A percentile compares a stretch with the other conserved stretches of the same genome.
These are phyloP conservation scores for Hypomecis punctinalis DNA, from an alignment of 2,888 invertebrate species.

Conservation along the genomic window DNA sequence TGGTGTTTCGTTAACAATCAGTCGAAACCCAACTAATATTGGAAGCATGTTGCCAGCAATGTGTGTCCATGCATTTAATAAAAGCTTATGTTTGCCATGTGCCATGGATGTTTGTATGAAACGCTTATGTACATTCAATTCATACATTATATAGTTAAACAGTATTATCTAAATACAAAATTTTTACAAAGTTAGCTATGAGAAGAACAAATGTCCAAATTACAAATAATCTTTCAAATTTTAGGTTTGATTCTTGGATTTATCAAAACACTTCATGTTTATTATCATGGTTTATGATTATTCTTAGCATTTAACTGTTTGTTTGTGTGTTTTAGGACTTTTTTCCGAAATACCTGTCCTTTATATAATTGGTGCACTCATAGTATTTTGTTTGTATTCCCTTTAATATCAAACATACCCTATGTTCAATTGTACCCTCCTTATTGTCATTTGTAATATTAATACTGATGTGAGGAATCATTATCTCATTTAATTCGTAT, in stretches of 20 bases:
- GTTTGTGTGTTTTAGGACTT: not conserved
- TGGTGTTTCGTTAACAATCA: conserved; percentile 39
- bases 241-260: no score
- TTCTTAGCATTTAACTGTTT: conserved; percentile 26
- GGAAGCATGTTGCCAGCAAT: conserved; percentile 63
- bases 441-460: not conserved
- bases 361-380: not conserved
- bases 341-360: not conserved
- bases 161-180: no score
- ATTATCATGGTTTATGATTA: no score
- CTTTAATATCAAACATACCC: not conserved
- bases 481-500: not conserved
- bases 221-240: no score
- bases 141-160: conserved; percentile 9
- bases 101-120: conserved; percentile 61
- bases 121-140: conserved; percentile 40
- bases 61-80: conserved; percentile 55
- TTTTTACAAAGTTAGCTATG: no score
- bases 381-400: not conserved
- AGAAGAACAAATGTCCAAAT: no score
- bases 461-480: not conserved
- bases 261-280: no score
- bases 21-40: conserved; percentile 41
- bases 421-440: not conserved
- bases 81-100: conserved; percentile 64